Evolutionary conservation across 1,140 invertebrate species (phyloP), one percentile per base, ranked within the genome.

Genomic region (Drosophila bifasciata): DNA sequence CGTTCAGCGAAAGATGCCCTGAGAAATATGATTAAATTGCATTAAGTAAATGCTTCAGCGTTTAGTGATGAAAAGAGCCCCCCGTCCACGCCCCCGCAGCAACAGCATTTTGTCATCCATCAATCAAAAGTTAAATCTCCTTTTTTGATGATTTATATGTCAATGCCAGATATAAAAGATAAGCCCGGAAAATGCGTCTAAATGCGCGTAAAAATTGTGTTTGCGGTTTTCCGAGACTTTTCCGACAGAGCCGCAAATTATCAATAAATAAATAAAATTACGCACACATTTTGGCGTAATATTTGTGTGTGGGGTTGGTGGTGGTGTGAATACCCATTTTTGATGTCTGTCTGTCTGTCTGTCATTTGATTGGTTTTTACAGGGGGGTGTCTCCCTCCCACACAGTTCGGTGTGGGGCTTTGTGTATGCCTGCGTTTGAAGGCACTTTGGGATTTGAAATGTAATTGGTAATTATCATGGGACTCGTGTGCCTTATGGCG

Each of bases 261-360:
- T 85, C 81, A 86, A 85, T 81, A 81, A 86, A 85, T 85, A 85
- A 85, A 86, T 85, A 77, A 85, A 86, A 85, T 85, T 81, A 85
- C 80, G 67, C 81, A 59, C 73, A 79, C 73, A 68, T 48, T 85
- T 85, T 77, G 76, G 81, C 79, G 71, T 71, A 79, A 68, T 79
- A 75, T 75, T 83, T 84, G 80, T 64, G 76, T 74, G 76, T 67
- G 40, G 76, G 66, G 56, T 74, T 85, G 80, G 76, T 28, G 8
- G 8, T 0, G 0, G 28, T 2, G 8, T 9, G 28, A 6, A 36
- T 13, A 11, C 9, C 9, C 32, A 13, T 4, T 36, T 13, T 13
- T 36, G 32, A 36, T 36, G 32, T 25, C 23, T 25, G 23, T 21
- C n/a, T n/a, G n/a, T 36, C 32, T 85, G 81, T 81, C 73, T 85